Conservation (phyloP, 2,113 vertebrate genomes). For the Potamarius usumacintae region DNA sequence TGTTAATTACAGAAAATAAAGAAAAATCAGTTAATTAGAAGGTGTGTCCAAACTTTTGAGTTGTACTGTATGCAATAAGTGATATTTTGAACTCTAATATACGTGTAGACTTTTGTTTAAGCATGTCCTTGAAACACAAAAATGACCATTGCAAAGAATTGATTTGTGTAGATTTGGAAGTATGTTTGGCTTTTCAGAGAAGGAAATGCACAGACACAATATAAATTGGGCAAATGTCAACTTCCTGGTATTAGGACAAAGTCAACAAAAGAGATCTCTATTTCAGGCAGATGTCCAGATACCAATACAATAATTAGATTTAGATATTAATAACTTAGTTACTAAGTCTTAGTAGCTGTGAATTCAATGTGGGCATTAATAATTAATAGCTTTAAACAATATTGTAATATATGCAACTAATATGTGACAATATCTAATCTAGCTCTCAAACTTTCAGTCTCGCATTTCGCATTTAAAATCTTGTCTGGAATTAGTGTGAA, state of each 20-base stretch:
- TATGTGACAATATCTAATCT: background rate
- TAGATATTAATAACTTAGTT: no score
- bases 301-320: background rate
- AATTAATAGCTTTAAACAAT: background rate
- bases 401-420: background rate
- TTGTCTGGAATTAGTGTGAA: background rate
- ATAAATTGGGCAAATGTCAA: background rate
- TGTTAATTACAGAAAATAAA: no score
- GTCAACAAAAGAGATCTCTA: background rate
- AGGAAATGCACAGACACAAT: constrained; percentile 2
- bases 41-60: no score
- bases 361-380: background rate
- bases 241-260: constrained; percentile 22
- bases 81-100: no score
- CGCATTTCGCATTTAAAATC: background rate
- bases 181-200: background rate
- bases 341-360: no score
- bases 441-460: background rate
- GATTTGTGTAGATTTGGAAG: background rate
- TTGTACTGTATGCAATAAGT: no score
- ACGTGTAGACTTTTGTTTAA: background rate
- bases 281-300: background rate
- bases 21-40: no score
- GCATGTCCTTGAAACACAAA: background rate
- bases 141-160: background rate